Evolutionary conservation across 1,140 invertebrate genomes (phyloP).

Genomic region (Cyrtorhinus lividipennis): DNA sequence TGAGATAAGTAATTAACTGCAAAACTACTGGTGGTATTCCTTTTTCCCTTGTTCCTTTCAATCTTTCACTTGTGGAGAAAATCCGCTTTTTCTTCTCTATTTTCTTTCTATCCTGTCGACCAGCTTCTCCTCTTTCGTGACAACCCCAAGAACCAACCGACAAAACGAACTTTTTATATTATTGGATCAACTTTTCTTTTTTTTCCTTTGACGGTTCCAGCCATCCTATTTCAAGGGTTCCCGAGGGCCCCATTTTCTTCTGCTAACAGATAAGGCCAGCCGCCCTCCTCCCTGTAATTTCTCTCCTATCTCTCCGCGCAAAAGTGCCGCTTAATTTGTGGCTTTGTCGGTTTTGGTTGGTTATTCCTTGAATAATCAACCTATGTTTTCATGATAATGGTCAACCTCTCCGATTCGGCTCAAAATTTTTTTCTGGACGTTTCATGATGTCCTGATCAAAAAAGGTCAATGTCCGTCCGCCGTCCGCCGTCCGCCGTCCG

Average conservation of each 20-base stretch:
- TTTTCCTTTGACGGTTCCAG: too few species aligned
- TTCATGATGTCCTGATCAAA: too few species aligned
- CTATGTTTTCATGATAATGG: too few species aligned
- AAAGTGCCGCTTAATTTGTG: background rate
- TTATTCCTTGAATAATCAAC: too few species aligned
- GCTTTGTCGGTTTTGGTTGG: background rate
- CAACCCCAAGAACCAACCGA: background rate
- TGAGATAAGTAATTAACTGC: background rate
- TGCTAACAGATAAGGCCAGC: background rate
- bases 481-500: too few species aligned
- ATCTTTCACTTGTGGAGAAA: background rate
- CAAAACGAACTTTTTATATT: background rate
- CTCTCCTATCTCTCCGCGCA: background rate
- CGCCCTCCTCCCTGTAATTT: background rate
- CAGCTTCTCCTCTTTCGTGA: background rate
- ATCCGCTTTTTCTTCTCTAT: background rate
- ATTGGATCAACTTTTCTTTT: background rate
- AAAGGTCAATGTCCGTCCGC: too few species aligned
- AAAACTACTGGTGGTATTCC: background rate
- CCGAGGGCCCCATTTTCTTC: background rate
- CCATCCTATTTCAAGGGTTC: background rate
- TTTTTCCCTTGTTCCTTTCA: background rate
- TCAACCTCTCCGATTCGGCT: too few species aligned
- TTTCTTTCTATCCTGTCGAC: background rate
- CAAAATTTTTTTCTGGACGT: too few species aligned